A percentile compares a stretch with the other conserved stretches of the same genome.
phyloP scores from a whole-genome alignment of 2,888 invertebrate species.

The Dorcus parallelipipedus region DNA sequence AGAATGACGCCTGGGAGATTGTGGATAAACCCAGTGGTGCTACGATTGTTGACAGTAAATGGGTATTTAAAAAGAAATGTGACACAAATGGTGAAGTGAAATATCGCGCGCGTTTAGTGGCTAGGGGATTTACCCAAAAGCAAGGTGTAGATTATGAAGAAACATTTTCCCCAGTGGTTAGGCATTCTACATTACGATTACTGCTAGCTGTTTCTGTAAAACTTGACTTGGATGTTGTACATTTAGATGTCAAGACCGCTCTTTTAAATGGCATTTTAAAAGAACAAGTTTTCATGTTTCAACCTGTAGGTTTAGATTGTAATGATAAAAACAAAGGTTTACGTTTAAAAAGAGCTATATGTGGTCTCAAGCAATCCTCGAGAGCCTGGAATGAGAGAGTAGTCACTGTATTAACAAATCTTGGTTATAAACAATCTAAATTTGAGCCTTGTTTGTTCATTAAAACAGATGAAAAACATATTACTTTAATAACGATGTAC shows the following conservation, averaged over 20 bases:
- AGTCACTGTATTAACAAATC: conserved; percentile 6
- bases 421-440: conserved; percentile 19
- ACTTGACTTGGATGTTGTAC: conserved; percentile 16
- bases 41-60: too few species aligned
- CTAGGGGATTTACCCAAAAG: conserved; percentile 22
- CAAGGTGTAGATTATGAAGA: conserved; percentile 23
- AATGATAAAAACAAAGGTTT: conserved; percentile 13
- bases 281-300: conserved; percentile 26
- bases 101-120: conserved; percentile 8
- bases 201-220: conserved; percentile 23
- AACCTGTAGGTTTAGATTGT: conserved; percentile 22
- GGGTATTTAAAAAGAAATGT: too few species aligned
- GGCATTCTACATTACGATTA: conserved; percentile 24
- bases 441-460: conserved; percentile 17
- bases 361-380: conserved; percentile 17
- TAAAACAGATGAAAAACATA: conserved; percentile 6
- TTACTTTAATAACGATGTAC: conserved; percentile 15
- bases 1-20: too few species aligned
- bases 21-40: too few species aligned
- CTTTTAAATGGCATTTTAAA: conserved; percentile 29
- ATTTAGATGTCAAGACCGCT: conserved; percentile 31
- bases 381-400: conserved; percentile 19
- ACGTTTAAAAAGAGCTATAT: conserved; percentile 16
- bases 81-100: too few species aligned
- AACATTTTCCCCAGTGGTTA: conserved; percentile 28